Percentiles rank a stretch among this genome's conserved stretches.
Evolutionary conservation across 1,140 invertebrate genomes (phyloP).

Genomic region (Aphelenchoides fujianensis): DNA sequence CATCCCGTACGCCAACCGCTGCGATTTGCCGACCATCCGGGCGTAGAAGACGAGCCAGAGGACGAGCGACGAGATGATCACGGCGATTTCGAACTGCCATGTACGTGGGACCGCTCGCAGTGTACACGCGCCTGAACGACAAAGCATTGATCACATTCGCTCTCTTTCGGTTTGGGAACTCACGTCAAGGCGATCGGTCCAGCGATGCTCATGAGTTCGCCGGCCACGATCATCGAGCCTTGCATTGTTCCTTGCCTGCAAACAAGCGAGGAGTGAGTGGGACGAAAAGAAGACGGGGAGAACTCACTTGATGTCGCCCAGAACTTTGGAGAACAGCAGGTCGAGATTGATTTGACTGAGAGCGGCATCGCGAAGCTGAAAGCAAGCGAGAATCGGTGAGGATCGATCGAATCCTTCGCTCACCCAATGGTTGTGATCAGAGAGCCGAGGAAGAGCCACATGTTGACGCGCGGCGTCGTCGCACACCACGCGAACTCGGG

Average conservation of each 20-base stretch:
- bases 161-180: too few species aligned
- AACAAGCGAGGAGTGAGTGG: too few species aligned
- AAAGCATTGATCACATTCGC: neutral
- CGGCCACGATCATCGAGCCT: too few species aligned
- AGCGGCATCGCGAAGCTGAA: conserved; percentile 41
- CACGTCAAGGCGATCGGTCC: conserved; percentile 30
- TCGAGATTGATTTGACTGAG: conserved; percentile 42
- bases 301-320: conserved; percentile 29
- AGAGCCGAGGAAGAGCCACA: conserved; percentile 45
- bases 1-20: conserved; percentile 9
- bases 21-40: conserved; percentile 32
- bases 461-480: conserved; percentile 41
- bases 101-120: conserved; percentile 16
- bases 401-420: too few species aligned
- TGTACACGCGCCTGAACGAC: conserved; percentile 30
- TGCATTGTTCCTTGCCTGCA: conserved; percentile 30
- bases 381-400: too few species aligned
- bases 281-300: too few species aligned
- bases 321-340: conserved; percentile 46
- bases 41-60: conserved; percentile 30
- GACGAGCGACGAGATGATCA: conserved; percentile 19
- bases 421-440: conserved; percentile 37
- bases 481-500: conserved; percentile 41
- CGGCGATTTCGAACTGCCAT: conserved; percentile 31
- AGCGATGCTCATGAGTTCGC: too few species aligned